Evolutionary conservation across 2,113 vertebrate species (phyloP).

Genomic region (Australoheros scitulus): DNA sequence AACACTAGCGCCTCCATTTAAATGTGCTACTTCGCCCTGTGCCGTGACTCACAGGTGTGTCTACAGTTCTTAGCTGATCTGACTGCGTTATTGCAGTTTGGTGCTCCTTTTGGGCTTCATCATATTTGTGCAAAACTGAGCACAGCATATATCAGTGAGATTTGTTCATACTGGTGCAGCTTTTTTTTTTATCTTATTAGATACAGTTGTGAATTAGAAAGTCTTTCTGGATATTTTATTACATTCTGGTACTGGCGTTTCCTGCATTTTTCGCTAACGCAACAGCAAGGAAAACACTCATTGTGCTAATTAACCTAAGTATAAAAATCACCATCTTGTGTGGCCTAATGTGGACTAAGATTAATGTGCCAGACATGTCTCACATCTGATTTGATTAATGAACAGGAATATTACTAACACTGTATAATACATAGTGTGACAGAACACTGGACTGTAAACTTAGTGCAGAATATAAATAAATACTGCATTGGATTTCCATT

Average conservation of each 20-base stretch:
- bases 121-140: not conserved
- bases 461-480: conserved; percentile 65
- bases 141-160: not conserved
- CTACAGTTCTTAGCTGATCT: not conserved
- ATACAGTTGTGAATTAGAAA: not conserved
- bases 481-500: conserved; percentile 73
- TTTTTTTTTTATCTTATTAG: not conserved
- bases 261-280: not conserved
- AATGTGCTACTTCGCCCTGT: not conserved
- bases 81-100: not conserved
- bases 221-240: not conserved
- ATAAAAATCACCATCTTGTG: conserved; percentile 28
- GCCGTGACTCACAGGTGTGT: not conserved
- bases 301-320: conserved; percentile 17
- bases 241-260: not conserved
- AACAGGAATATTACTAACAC: conserved; percentile 51
- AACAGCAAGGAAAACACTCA: conserved; percentile 18
- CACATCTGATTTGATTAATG: conserved; percentile 65
- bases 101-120: not conserved
- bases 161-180: not conserved
- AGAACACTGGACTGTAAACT: conserved; percentile 40
- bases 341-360: conserved; percentile 47
- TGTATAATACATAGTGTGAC: conserved; percentile 39
- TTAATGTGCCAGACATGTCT: conserved; percentile 53
- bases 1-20: not conserved